Evolutionary conservation across 2,888 invertebrate species (phyloP), one percentile per base, ranked within the genome.

Genomic region (Crematogaster levior): DNA sequence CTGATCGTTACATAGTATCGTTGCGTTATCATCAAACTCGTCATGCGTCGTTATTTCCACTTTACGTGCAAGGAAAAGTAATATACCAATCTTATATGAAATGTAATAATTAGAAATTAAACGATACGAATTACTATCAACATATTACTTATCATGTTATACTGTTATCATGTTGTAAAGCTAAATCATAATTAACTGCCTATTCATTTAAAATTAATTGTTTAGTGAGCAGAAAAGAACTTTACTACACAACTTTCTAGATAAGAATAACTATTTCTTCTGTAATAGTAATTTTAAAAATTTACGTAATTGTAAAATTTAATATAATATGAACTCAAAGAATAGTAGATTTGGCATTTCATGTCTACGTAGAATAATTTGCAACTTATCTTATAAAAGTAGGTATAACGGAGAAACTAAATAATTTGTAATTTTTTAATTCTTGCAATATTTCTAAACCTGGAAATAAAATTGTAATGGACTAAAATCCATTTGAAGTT

Each of bases 1-100:
- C 61, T 51, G 60, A 68, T 63, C 56, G 72, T 40, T 82, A 72
- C 40, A 27, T 60, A 72, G 75, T 81, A 77, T 53, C n/a, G 30
- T 40, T 48, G 60, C 61, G 40, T 77, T 58, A 68, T 34, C 60
- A 51, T 34, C 7, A 34, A 10, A 43, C 51, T 56, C 61, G 21
- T 48, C 40, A 46, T 53, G 56, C 66, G 21, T 53, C 75, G 51
- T 65, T 61, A 37, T 60, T 73, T 21, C 10, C 15, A 43, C 4
- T 58, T 9, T 15, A 40, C 15, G 18, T 24, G 46, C 7, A 24
- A 48, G 15, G 60, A 73, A 43, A 73, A 40, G 15, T 60, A 73
- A 34, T 5, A 60, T 60, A 30, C 21, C 15, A 27, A 18, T 18
- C 21, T 24, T 37, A 37, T 12, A 3, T 2, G 1, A 60, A 43